Base-by-base conservation (phyloP, 2,888 invertebrate genomes). In the Eucera pruinosa region DNA sequence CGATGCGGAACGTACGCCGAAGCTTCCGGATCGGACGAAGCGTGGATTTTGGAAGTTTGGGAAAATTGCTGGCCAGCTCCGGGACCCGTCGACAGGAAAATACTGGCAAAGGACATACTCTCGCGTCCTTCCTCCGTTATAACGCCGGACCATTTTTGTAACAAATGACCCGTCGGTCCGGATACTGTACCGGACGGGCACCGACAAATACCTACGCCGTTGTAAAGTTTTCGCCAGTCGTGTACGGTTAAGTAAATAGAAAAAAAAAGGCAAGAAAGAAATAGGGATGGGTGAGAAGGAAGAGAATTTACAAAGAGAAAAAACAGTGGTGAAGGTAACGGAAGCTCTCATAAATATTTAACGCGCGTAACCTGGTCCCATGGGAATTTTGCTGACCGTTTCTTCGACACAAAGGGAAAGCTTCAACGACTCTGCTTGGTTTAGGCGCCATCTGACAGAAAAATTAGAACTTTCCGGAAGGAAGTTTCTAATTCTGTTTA, bases 131-230 rank as follows among this genome's bases (percentile, higher is more conserved):
- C 68, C 75, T 69, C 61, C 25, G 72, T 60, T 77, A 75, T 80
- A 80, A 81, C 83, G 67, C 73, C 65, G 52, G 50, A 68, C 83
- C 81, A 82, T 82, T 84, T 84, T 83, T 83, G 58, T 83, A 83
- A 84, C 78, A 82, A 84, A 85, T 80, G 78, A 78, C 77, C 78
- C 78, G 78, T 82, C 85, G 71, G 66, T 54, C 71, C 77, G 78
- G 68, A 80, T 68, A 66, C 72, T 80, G 80, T 25, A 50, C 76
- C 76, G 84, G 81, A 83, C 73, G 81, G 75, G 54, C 78, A 79
- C 77, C 79, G 81, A 85, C 86, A 85, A 85, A 85, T 85, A 81
- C 72, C 78, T 54, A 54, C 71, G 73, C 48, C 54, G 71, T 58
- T 72, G 72, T 69, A 74, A 84, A 84, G 68, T 82, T 84, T 78